Base-by-base conservation (phyloP, 2,797 vertebrate species). In the Danio kyathit region DNA sequence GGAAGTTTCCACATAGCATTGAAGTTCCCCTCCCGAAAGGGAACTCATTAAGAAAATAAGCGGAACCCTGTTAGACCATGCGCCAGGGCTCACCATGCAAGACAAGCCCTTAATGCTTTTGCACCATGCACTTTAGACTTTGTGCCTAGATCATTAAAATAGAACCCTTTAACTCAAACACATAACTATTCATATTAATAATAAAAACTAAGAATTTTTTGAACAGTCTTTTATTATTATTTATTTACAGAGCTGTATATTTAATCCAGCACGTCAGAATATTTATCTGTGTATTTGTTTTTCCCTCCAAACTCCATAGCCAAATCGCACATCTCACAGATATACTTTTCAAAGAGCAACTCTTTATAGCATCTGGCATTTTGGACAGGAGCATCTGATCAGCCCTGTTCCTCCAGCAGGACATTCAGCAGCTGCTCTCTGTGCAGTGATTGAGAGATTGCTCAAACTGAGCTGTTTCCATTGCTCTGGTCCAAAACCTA, bases 311-410 rank as follows among this genome's bases (percentile, higher is more conserved):
- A n/a, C 44, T 74, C 29, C 21, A 21, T 29, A 54, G 56, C 49
- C 61, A 66, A 46, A 46, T 29, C 66, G 43, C 17, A 54, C 51
- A 46, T 44, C 40, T 46, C 7, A 14, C 49, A 73, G 0, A 56
- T 61, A 59, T 41, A 48, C 17, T 49, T 40, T 38, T 66, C 38
- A 59, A 46, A 57, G 0, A 70, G 21, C 19, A 46, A 7, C 19
- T 80, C 29, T 66, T 56, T 64, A 57, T 54, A 67, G 61, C 70
- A 41, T 65, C 60, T 56, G 79, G 71, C 29, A 65, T 81, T 59
- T 81, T n/a, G 43, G 43, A 81, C 46, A 21, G 41, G 9, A 66
- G 41, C 41, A 17, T 72, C 48, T 46, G 48, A 54, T 44, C 63
- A 43, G 40, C 48, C 21, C 52, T 74, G 52, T 66, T 80, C 16